A percentile compares a stretch with the other conserved stretches of the same genome.
phyloP scores from a whole-genome alignment of 2,888 invertebrate genomes.

The Amblyjoppa proteus region DNA sequence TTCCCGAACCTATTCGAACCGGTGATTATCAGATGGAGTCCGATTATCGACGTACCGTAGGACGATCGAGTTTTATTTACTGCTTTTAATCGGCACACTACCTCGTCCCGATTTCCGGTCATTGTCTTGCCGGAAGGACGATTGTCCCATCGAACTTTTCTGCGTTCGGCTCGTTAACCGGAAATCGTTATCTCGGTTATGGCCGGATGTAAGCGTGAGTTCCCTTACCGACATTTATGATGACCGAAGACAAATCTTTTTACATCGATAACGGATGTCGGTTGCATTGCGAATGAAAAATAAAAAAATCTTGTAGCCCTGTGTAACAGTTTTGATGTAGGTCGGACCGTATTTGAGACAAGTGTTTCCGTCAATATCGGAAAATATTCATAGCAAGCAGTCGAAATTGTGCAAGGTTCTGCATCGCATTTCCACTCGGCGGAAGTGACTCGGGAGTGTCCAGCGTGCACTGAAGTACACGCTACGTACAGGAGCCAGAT shows the following conservation, averaged over 20 bases:
- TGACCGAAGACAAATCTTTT: neutral
- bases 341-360: neutral
- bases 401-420: slow-evolving; percentile 40
- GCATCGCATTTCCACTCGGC: slow-evolving; percentile 39
- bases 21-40: neutral
- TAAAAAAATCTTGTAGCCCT: neutral
- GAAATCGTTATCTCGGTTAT: neutral
- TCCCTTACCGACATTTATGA: neutral
- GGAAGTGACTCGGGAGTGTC: slow-evolving; percentile 30
- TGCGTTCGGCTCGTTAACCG: neutral
- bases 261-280: neutral
- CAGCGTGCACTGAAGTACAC: slow-evolving; percentile 24
- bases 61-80: neutral
- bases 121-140: neutral
- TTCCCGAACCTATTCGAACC: neutral
- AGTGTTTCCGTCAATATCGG: neutral
- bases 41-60: neutral
- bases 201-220: neutral
- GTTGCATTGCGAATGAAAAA: neutral
- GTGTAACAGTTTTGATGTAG: neutral
- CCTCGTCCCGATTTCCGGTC: neutral
- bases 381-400: slow-evolving; percentile 33
- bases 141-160: neutral
- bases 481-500: slow-evolving; percentile 29
- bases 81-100: neutral